Conservation (phyloP, 2,797 vertebrate genomes). For the Diceros bicornis region DNA sequence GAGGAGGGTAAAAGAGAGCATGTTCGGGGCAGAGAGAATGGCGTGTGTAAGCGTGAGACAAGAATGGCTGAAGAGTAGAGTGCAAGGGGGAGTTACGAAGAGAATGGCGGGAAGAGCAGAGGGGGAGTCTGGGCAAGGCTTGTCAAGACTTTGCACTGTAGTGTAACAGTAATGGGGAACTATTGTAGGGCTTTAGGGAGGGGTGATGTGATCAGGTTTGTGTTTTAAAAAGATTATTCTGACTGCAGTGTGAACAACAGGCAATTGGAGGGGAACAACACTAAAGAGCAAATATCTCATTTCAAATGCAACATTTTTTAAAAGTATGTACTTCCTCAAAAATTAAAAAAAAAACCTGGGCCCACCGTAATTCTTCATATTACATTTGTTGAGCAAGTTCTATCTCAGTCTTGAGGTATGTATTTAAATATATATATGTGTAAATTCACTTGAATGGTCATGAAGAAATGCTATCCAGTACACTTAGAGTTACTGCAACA, state of each 20-base stretch:
- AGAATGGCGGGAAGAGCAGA: neutral
- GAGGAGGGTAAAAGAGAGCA: neutral
- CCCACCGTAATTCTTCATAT: neutral
- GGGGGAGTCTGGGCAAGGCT: fast-evolving
- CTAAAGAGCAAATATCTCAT: neutral
- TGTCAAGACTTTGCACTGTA: neutral
- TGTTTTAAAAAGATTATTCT: constrained; percentile 33
- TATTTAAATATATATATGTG: neutral
- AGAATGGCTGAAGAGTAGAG: neutral
- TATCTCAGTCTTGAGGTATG: neutral
- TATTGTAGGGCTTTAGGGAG: neutral
- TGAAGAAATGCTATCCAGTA: neutral
- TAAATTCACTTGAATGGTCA: neutral
- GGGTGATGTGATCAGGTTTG: neutral
- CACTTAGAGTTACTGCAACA: neutral
- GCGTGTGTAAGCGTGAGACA: neutral
- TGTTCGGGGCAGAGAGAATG: neutral
- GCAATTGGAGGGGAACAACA: neutral
- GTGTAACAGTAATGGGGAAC: neutral
- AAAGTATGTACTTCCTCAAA: neutral
- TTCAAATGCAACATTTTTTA: neutral
- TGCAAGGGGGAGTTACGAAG: neutral
- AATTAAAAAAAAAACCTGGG: neutral
- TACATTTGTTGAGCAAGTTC: constrained; percentile 6
- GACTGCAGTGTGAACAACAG: neutral